Evolutionary conservation across 1,140 invertebrate genomes (phyloP), one percentile per base, ranked within the genome.

Genomic region (Cataglyphis hispanica): DNA sequence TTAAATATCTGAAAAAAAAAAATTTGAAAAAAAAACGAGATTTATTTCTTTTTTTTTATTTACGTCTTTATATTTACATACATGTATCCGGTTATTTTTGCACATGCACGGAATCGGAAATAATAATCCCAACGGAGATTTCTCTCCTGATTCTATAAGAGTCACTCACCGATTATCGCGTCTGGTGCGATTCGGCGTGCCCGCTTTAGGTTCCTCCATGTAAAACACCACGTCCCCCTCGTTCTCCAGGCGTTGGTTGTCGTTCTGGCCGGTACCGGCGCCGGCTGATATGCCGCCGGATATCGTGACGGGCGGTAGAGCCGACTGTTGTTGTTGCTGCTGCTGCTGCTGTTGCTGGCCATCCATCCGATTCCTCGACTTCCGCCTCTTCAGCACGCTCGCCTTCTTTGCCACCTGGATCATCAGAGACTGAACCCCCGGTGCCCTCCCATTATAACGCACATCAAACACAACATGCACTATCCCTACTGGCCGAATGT

Each of bases 381-480:
- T 97, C 53, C 97, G 94, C 83, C 97, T 95, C 93, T 97, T 97
- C 84, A 97, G 94, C 84, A 97, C 96, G 88, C 96, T 97, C 56
- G 97, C 97, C 91, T 97, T 97, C 93, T 97, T 97, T 76, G 97
- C 96, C 87, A 97, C 97, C 96, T 97, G 96, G 89, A 96, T 96
- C 94, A 97, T 96, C 90, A 97, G 95, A 95, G 96, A 96, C 96
- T 96, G 95, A 95, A 95, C 95, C 95, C 95, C 93, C 93, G 93
- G 91, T 93, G 92, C 93, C 93, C 92, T 93, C 92, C 92, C 93
- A 91, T 94, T 94, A 94, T 92, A 93, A 93, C 91, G 93, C 93
- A 94, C 89, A 88, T 93, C 90, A 90, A 93, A 94, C 93, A 94
- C 93, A 93, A 87, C 93, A 94, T 94, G 93, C 93, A 94, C 93